A percentile compares a stretch with the other conserved stretches of the same genome.
Conservation (phyloP, 2,888 invertebrate species). For the Linyphia triangularis region DNA sequence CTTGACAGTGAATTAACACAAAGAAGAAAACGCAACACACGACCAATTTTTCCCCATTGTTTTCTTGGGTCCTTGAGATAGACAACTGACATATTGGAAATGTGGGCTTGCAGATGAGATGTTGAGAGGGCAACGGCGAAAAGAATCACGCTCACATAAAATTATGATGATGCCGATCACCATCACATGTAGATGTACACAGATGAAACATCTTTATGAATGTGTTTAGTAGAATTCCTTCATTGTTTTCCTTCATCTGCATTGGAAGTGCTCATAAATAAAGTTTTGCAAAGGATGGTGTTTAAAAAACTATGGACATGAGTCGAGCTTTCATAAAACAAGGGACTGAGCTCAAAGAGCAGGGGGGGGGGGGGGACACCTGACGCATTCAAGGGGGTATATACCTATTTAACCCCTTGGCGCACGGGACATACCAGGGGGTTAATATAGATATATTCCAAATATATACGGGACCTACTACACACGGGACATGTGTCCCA, state of each 20-base stretch:
- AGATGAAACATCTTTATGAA: background rate
- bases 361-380: too few species aligned
- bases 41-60: constrained; percentile 7
- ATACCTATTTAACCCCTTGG: too few species aligned
- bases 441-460: too few species aligned
- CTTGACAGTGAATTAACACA: constrained; percentile 23
- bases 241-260: background rate
- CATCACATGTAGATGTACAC: too few species aligned
- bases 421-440: too few species aligned
- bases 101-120: constrained; percentile 7
- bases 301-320: too few species aligned
- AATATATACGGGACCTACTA: too few species aligned
- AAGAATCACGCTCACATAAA: constrained; percentile 22
- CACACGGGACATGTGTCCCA: too few species aligned
- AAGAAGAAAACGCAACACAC: background rate
- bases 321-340: too few species aligned
- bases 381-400: too few species aligned
- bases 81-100: constrained; percentile 7
- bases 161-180: background rate
- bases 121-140: background rate
- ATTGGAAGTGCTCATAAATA: background rate
- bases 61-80: constrained; percentile 1
- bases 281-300: background rate
- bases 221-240: background rate
- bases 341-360: too few species aligned